A percentile compares a stretch with the other conserved stretches of the same genome.
Conservation (phyloP, 2,888 invertebrate genomes). For the Ramazzottius varieornatus region DNA sequence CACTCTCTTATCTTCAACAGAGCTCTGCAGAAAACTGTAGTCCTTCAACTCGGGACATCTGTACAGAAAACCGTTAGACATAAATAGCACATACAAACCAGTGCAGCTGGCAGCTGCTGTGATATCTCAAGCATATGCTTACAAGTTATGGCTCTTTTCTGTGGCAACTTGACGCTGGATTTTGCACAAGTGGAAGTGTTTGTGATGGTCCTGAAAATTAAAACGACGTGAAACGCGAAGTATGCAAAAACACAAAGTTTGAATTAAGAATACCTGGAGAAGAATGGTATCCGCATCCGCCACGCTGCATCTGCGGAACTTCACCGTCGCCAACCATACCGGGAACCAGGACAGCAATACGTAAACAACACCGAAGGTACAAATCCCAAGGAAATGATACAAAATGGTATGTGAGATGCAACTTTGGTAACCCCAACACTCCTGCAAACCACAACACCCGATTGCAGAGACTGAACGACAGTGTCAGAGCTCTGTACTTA, state of each 20-base stretch:
- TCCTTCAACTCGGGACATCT: no score
- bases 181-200: neutral
- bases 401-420: neutral
- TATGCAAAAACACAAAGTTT: neutral
- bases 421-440: neutral
- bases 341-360: neutral
- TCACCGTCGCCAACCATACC: neutral
- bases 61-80: no score
- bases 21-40: no score
- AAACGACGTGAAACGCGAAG: neutral
- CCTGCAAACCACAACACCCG: neutral
- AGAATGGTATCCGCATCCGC: neutral
- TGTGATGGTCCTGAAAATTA: neutral
- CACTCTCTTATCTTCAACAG: no score
- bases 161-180: neutral
- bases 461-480: neutral
- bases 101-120: no score
- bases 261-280: neutral
- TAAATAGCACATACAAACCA: no score
- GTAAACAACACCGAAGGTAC: neutral
- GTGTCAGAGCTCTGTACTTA: neutral
- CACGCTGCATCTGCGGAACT: neutral
- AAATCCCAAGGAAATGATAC: neutral
- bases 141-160: no score
- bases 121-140: no score